Conservation (phyloP, 2,113 vertebrate species). For the Sphyrna mokarran region DNA sequence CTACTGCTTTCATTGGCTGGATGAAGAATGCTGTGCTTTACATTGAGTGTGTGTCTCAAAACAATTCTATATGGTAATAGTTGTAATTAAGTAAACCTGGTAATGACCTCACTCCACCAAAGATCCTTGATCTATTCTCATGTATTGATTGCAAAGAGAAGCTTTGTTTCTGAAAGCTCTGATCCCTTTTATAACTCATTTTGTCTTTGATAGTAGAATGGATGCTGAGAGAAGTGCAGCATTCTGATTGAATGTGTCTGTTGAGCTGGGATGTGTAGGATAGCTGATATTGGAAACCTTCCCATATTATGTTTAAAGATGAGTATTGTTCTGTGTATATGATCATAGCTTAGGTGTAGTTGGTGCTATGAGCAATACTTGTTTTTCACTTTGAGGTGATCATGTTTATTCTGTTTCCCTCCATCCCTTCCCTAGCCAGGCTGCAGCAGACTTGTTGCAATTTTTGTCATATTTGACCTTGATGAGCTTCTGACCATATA, state of each 20-base stretch:
- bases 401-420: not conserved
- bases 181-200: slow-evolving; percentile 24
- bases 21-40: not conserved
- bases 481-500: not conserved
- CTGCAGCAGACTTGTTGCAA: not conserved
- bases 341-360: slow-evolving; percentile 62
- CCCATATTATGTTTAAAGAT: slow-evolving; percentile 36
- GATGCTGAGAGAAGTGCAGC: not conserved
- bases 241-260: not conserved
- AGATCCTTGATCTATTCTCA: slow-evolving; percentile 38
- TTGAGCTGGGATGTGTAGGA: not conserved
- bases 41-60: slow-evolving; percentile 36
- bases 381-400: slow-evolving; percentile 41
- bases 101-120: slow-evolving; percentile 41
- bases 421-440: not conserved
- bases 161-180: slow-evolving; percentile 31
- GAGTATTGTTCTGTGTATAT: slow-evolving; percentile 49
- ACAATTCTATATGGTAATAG: slow-evolving; percentile 43
- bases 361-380: slow-evolving; percentile 61
- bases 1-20: not conserved
- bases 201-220: slow-evolving; percentile 33
- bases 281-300: not conserved
- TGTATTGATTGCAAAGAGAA: slow-evolving; percentile 32
- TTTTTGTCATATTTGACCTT: not conserved
- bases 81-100: slow-evolving; percentile 48